These are phyloP conservation scores for Cyclina sinensis DNA, from an alignment of 1,140 invertebrate species.

Conservation along the genomic window DNA sequence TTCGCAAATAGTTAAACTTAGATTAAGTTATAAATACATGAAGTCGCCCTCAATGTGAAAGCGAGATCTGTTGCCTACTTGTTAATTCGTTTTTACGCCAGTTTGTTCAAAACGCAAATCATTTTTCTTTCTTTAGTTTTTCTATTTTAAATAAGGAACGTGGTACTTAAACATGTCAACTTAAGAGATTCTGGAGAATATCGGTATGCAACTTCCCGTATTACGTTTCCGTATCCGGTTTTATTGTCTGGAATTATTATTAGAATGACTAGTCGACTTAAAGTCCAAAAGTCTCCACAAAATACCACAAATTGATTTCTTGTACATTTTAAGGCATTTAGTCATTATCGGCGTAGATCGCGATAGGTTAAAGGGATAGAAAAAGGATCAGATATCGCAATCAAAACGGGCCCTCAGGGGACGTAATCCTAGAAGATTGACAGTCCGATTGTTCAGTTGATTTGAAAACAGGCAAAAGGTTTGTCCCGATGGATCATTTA, in stretches of 20 bases:
- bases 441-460: slow-evolving; percentile 4
- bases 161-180: no score
- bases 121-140: no score
- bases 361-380: slow-evolving; percentile 28
- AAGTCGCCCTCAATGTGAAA: no score
- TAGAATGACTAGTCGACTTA: background rate
- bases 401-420: slow-evolving; percentile 31
- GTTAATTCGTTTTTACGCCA: no score
- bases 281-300: background rate
- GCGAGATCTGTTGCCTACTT: no score
- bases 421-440: slow-evolving; percentile 12
- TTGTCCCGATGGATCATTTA: background rate
- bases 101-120: no score
- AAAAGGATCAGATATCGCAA: slow-evolving; percentile 29
- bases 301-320: background rate
- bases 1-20: no score
- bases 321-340: background rate
- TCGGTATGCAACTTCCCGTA: background rate
- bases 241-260: background rate
- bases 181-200: background rate
- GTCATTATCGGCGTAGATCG: slow-evolving; percentile 7
- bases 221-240: background rate
- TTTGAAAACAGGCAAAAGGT: slow-evolving; percentile 7
- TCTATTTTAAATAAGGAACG: no score
- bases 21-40: no score